A percentile compares a stretch with the other conserved stretches of the same genome.
Conservation (phyloP, 2,113 vertebrate genomes). For the pig (Sus scrofa) region T2T-Sscrofa CM000824.6:88625001-88625500, state of each 20-base stretch:
- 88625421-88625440: slow-evolving; percentile 41
- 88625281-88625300: not conserved
- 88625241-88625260: not conserved
- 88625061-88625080: slow-evolving; percentile 17
- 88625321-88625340: not conserved
- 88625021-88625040: slow-evolving; percentile 17
- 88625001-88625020: slow-evolving; percentile 57
- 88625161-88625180: not conserved
- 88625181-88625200: not conserved
- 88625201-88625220: not conserved
- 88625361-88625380: slow-evolving; percentile 5
- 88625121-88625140: not conserved
- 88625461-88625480: slow-evolving; percentile 25
- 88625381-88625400: slow-evolving; percentile 45
- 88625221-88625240: not conserved
- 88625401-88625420: not conserved
- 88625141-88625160: not conserved
- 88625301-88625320: not conserved
- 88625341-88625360: not conserved
- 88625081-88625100: not conserved
- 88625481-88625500: slow-evolving; percentile 70
- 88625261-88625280: not conserved
- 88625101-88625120: not conserved
- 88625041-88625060: slow-evolving; percentile 68
- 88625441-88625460: slow-evolving; percentile 51